These are phyloP conservation scores for Syritta pipiens DNA, from an alignment of 2,888 invertebrate genomes.

Conservation along the genomic window DNA sequence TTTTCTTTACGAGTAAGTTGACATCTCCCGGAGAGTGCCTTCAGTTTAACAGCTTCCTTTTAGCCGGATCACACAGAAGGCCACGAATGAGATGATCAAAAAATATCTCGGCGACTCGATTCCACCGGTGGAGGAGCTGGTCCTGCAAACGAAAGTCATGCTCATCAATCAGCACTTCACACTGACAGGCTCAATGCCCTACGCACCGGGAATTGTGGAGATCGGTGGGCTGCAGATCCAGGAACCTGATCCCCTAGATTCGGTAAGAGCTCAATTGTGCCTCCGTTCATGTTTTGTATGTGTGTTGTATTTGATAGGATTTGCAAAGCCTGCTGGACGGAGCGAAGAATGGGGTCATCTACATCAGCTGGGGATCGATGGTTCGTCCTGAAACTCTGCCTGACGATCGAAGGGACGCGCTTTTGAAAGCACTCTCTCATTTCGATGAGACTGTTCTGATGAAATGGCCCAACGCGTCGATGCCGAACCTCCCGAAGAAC, in stretches of 20 bases:
- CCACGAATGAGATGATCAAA: constrained; percentile 77
- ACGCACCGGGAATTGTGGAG: constrained; percentile 80
- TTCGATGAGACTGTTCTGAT: constrained; percentile 82
- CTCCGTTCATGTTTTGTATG: constrained; percentile 72
- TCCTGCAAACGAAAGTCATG: constrained; percentile 75
- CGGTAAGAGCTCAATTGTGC: constrained; percentile 69
- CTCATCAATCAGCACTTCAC: constrained; percentile 81
- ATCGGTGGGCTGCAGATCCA: constrained; percentile 80
- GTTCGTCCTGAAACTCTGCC: constrained; percentile 82
- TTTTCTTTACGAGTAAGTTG: constrained; percentile 71
- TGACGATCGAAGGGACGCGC: constrained; percentile 80
- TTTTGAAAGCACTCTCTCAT: constrained; percentile 81
- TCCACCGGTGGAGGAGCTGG: constrained; percentile 79
- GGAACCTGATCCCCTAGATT: constrained; percentile 71
- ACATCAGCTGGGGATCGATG: constrained; percentile 86
- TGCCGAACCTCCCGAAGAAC: constrained; percentile 82
- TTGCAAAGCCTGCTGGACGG: constrained; percentile 81
- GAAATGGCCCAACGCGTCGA: constrained; percentile 83
- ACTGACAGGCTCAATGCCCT: constrained; percentile 79
- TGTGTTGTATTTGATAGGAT: too few species aligned
- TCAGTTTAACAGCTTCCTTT: neutral
- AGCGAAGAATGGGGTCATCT: constrained; percentile 82
- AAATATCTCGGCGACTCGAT: constrained; percentile 78
- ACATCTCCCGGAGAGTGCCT: neutral
- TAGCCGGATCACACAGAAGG: constrained; percentile 75